These are phyloP conservation scores for Chloroclysta siterata DNA, from an alignment of 2,888 invertebrate species.

Conservation along the genomic window DNA sequence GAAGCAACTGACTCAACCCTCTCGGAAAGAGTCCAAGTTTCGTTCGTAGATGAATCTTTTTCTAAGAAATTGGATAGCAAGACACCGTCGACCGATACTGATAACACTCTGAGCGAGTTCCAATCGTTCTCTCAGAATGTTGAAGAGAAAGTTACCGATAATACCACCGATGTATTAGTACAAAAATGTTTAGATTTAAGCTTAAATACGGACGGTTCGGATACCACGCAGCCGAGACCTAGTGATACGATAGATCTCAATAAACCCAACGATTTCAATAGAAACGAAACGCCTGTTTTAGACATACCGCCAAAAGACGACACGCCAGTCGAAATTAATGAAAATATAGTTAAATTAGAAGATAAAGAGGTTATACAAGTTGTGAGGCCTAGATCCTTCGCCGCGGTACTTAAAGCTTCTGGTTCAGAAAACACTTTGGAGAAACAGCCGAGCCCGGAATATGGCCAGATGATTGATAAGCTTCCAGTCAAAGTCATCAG, in stretches of 20 bases:
- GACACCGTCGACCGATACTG: constrained; percentile 79
- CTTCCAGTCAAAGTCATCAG: constrained; percentile 84
- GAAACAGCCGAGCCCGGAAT: constrained; percentile 71
- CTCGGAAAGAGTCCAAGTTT: constrained; percentile 78
- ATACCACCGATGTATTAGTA: constrained; percentile 82
- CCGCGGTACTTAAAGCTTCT: constrained; percentile 75
- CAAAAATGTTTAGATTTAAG: constrained; percentile 81
- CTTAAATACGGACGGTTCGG: constrained; percentile 58
- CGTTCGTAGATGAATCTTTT: constrained; percentile 77
- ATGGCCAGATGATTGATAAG: constrained; percentile 74
- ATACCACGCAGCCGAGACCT: constrained; percentile 50
- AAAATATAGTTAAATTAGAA: constrained; percentile 35
- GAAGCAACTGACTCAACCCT: constrained; percentile 78
- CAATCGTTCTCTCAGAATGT: constrained; percentile 64
- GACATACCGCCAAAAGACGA: constrained; percentile 11
- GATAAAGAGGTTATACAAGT: constrained; percentile 55
- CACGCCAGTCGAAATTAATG: constrained; percentile 12
- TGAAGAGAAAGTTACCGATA: constrained; percentile 65
- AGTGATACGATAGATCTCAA: constrained; percentile 74
- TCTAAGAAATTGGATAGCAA: constrained; percentile 77
- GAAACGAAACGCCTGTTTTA: constrained; percentile 42
- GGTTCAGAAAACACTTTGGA: constrained; percentile 76
- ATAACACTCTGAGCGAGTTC: constrained; percentile 77
- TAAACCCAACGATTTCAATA: constrained; percentile 73
- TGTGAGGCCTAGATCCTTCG: constrained; percentile 71